These are phyloP conservation scores for Apaloderma vittatum DNA, from an alignment of 2,113 vertebrate species.

Conservation along the genomic window DNA sequence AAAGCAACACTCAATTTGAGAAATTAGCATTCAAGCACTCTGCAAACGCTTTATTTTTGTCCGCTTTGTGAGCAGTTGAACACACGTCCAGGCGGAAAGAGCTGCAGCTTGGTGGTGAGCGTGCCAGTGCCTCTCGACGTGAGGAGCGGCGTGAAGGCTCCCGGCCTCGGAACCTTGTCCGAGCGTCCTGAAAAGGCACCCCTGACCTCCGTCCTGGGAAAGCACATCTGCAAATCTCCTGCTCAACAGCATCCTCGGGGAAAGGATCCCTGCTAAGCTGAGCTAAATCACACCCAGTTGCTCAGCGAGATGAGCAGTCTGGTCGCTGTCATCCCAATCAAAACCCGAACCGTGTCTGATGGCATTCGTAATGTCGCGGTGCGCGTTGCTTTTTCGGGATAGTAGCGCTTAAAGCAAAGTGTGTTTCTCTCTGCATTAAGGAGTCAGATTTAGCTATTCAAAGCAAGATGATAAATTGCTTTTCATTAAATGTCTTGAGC, in stretches of 20 bases:
- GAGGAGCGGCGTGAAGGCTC: neutral
- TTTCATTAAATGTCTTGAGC: slow-evolving; percentile 69
- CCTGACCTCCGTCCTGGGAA: neutral
- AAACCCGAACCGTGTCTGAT: neutral
- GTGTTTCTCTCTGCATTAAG: slow-evolving; percentile 31
- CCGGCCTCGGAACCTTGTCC: neutral
- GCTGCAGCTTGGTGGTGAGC: neutral
- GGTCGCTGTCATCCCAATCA: neutral
- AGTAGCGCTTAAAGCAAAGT: slow-evolving; percentile 27
- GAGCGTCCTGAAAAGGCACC: neutral
- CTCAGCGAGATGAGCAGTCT: neutral
- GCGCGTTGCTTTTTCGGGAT: neutral
- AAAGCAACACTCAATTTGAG: slow-evolving; percentile 40
- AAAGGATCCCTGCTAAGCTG: neutral
- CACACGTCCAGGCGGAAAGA: slow-evolving; percentile 30
- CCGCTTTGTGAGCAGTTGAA: slow-evolving; percentile 56
- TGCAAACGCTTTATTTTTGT: slow-evolving; percentile 57
- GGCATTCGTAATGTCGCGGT: neutral
- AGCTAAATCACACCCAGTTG: neutral
- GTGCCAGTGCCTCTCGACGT: neutral
- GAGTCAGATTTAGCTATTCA: slow-evolving; percentile 49
- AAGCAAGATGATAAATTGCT: slow-evolving; percentile 71
- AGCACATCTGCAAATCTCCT: neutral
- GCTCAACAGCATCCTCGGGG: neutral
- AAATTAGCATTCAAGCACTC: slow-evolving; percentile 52